Percentiles rank a stretch among this genome's conserved stretches.
Evolutionary conservation across 2,797 vertebrate species (phyloP).

Genomic region (Gymnoscopelus microlampas): DNA sequence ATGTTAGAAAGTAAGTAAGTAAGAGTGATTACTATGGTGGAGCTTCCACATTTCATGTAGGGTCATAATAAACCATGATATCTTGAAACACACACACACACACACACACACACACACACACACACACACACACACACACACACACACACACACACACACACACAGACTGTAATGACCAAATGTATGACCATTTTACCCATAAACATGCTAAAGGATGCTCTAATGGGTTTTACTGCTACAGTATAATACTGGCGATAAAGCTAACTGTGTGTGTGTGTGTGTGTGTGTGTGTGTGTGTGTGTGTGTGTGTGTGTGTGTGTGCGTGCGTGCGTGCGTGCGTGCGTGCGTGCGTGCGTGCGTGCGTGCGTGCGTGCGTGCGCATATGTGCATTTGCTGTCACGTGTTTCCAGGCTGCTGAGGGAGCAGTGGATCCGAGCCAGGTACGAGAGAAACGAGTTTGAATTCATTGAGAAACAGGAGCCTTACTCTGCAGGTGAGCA

Average conservation of each 20-base stretch:
- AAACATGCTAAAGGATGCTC: too few relatives aligned
- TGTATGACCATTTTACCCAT: too few relatives aligned
- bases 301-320: slow-evolving; percentile 18
- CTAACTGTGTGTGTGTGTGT: slow-evolving; percentile 23
- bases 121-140: too few relatives aligned
- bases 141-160: too few relatives aligned
- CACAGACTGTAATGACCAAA: too few relatives aligned
- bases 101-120: too few relatives aligned
- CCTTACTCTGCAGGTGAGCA: slow-evolving; percentile 88
- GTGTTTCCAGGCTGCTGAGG: slow-evolving; percentile 78
- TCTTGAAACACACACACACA: too few relatives aligned
- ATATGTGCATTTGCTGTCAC: neutral
- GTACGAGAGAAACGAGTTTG: slow-evolving; percentile 87
- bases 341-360: neutral
- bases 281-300: neutral
- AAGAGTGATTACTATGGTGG: too few relatives aligned
- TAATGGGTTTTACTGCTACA: too few relatives aligned
- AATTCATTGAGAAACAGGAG: slow-evolving; percentile 85
- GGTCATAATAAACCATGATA: too few relatives aligned
- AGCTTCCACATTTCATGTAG: too few relatives aligned
- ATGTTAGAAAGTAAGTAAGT: too few relatives aligned
- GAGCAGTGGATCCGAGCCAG: slow-evolving; percentile 91
- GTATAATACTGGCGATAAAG: neutral
- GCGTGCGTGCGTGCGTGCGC: neutral
- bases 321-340: slow-evolving; percentile 3